Base-by-base conservation (phyloP, 2,113 vertebrate species). In the Poeciliopsis turrubarensis region DNA sequence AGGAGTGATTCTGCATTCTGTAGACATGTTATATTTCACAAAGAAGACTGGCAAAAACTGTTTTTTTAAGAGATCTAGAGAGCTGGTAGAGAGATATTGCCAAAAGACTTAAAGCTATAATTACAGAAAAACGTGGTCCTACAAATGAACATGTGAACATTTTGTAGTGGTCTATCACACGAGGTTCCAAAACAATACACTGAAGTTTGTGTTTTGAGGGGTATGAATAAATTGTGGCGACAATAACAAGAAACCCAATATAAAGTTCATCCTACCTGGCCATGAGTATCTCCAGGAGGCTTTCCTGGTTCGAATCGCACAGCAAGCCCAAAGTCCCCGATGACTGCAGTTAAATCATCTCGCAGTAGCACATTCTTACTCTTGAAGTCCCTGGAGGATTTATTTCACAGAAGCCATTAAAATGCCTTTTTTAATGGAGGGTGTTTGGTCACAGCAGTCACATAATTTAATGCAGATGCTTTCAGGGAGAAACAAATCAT, bases 341-440 rank as follows among this genome's bases (percentile, higher is more conserved):
- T 96, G 70, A 98, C 94, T 73, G 97, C 97, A 0, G 95, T 96
- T 77, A 99, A 94, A 84, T 98, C 97, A 77, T 95, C 96, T 91
- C 96, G 97, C 83, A 99, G 91, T 89, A 99, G 93, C 81, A 99
- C 96, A 22, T 99, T 99, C 95, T 99, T 99, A 92, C 98, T 99
- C 95, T 99, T 99, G 92, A 99, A 98, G 93, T 99, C 98, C 95
- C 98, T 99, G 93, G 13, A 31, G 70, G 89, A 64, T 34, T 51
- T 0, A 81, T 63, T 71, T 67, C n/a, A 77, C 29, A 60, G 51
- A 51, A 60, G 31, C 29, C 14, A 47, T 72, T 34, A 83, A 39
- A 72, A 31, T 5, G 26, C 9, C 26, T 30, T 29, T n/a, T 63
- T 64, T 68, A 32, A 31, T 0, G 66, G 29, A 68, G 54, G 54